Evolutionary conservation across 2,113 vertebrate species (phyloP), one percentile per base, ranked within the genome.

Genomic region (Naja naja): DNA sequence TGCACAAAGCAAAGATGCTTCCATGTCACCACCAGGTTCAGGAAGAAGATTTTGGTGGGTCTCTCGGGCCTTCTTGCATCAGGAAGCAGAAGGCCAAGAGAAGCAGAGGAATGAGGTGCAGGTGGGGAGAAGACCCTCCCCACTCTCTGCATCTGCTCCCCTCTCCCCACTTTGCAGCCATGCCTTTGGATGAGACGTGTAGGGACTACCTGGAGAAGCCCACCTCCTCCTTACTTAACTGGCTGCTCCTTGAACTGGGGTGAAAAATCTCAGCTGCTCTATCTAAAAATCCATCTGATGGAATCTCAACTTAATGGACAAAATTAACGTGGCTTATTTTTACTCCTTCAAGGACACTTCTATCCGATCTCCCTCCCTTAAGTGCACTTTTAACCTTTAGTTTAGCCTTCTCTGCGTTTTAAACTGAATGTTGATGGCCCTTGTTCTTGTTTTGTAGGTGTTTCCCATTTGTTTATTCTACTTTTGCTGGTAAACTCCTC

Each of bases 61-160:
- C 30, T 52, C 87, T 10, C 45, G 0, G 0, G 58, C 27, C 12
- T 27, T 64, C 8, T 20, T 1, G 87, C 14, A 30, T 0, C 0
- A 0, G 1, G 47, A 45, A 93, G 92, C 87, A 89, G 93, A 53
- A 12, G 0, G 0, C 0, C 1, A 30, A 4, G 92, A 34, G 23
- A 5, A 9, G 39, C 45, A 30, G 55, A 49, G 20, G 85, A 22
- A 58, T 34, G 34, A 89, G 9, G 3, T 64, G 27, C 27, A 64
- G 58, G 10, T 27, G 10, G 9, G 25, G 25, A 60, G 25, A 25
- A 60, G 58, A 60, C 11, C 9, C 74, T 0, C 55, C 22, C 74
- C 6, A 43, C 6, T 16, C 47, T 34, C 16, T 34, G 5, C 3
- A 3, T n/a, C 30, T 9, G 64, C 18, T 45, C n/a, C 58, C 43